Percentiles rank a stretch among this genome's conserved stretches.
Conservation (phyloP, 2,113 vertebrate species). For the Tachuris rubrigastra region DNA sequence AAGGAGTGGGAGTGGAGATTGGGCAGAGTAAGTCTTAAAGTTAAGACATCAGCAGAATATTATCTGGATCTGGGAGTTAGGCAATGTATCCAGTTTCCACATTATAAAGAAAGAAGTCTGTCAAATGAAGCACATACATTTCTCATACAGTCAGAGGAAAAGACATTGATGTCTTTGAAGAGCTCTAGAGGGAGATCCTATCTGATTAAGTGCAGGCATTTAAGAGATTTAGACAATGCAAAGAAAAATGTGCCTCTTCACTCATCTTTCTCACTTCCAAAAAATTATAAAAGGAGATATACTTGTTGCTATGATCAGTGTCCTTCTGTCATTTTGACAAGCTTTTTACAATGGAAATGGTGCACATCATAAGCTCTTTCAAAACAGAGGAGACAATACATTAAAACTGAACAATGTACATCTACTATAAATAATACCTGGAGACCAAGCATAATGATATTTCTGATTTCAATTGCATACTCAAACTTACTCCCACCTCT, state of each 20-base stretch:
- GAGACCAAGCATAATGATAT: background rate
- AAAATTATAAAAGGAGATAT: conserved; percentile 6
- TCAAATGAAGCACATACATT: conserved; percentile 29
- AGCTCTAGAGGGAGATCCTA: conserved; percentile 21
- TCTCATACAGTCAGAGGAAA: background rate
- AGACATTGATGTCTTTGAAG: conserved; percentile 15
- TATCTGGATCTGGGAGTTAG: background rate
- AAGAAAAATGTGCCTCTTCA: conserved; percentile 18
- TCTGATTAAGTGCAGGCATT: conserved; percentile 16
- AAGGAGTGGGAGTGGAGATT: background rate
- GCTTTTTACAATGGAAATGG: background rate
- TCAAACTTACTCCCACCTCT: background rate
- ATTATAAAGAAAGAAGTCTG: background rate
- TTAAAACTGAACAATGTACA: background rate
- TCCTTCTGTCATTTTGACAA: background rate
- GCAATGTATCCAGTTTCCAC: background rate
- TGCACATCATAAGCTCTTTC: background rate
- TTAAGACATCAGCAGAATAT: background rate
- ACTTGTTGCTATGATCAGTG: background rate
- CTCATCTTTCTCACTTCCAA: background rate
- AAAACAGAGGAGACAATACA: background rate
- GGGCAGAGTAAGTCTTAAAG: background rate
- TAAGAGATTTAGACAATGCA: background rate
- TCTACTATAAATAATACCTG: background rate
- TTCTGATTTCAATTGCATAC: background rate